These are phyloP conservation scores for Daphoenositta chrysoptera DNA, from an alignment of 2,113 vertebrate genomes.

Conservation along the genomic window DNA sequence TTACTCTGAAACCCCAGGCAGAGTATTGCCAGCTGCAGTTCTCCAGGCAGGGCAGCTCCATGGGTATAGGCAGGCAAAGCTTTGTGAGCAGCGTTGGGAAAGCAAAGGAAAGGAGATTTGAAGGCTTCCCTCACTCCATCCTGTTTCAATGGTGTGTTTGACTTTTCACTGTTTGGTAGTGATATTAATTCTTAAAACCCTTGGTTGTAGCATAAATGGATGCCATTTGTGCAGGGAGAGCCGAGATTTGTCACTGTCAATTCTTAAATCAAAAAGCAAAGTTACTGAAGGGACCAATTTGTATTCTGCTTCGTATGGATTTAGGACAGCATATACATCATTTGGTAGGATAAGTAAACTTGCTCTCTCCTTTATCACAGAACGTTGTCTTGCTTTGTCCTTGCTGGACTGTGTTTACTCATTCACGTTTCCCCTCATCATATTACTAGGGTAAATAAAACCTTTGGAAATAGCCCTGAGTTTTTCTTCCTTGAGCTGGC, in stretches of 20 bases:
- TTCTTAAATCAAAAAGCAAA: neutral
- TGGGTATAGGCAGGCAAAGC: neutral
- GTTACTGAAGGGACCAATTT: neutral
- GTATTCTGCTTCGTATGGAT: neutral
- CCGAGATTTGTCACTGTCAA: neutral
- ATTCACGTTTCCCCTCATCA: neutral
- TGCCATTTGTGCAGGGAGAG: neutral
- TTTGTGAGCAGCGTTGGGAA: neutral
- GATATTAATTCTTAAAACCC: neutral
- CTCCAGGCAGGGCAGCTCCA: neutral
- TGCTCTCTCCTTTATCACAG: neutral
- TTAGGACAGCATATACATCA: neutral
- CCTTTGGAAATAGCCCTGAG: neutral
- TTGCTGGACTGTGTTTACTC: neutral
- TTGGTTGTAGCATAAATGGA: neutral
- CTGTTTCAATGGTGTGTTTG: neutral
- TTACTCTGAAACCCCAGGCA: neutral
- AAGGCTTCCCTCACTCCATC: neutral
- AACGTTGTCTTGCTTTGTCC: neutral
- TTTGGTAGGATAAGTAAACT: neutral
- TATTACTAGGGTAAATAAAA: neutral
- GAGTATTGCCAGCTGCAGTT: accelerated
- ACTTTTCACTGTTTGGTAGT: neutral
- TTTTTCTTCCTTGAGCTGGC: neutral
- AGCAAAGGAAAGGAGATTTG: neutral